Evolutionary conservation across 1,140 invertebrate genomes (phyloP), one percentile per base, ranked within the genome.

Genomic region (Ectropis grisescens): DNA sequence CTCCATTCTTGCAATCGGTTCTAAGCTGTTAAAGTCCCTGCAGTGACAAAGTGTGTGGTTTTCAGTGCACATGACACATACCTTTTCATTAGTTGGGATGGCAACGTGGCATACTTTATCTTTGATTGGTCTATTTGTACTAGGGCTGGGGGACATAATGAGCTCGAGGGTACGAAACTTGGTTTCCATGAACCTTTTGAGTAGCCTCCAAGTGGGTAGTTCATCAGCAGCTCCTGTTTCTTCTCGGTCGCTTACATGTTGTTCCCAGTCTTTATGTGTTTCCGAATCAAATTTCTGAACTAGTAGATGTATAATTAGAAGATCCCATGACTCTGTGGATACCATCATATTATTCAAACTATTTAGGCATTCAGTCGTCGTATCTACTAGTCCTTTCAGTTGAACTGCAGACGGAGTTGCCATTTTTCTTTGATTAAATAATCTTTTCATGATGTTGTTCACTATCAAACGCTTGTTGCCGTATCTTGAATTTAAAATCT

Each of bases 301-400:
- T 2, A 61, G 28, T 9, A 61, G 29, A 43, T 56, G 38, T 34
- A 76, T 45, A 13, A 72, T 41, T 14, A 68, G 12, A 0, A 50
- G 39, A 42, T 65, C 64, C 60, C 58, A 71, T 25, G 43, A 31
- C 7, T 70, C 58, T 6, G 50, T 53, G 6, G 19, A 35, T 13
- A 60, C 37, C 4, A 52, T 32, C 33, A 71, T 29, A 29, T 41
- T 45, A 31, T 56, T 47, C 11, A 76, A 48, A 6, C 51, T 57
- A 19, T 47, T 43, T 13, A 75, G 5, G 52, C 61, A 55, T 29
- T 61, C 64, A 5, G 40, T 50, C 4, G 64, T 37, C 11, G 37
- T 47, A 37, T 78, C 65, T 4, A 75, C 32, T 29, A 82, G 26
- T 8, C 28, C 28, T 38, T 74, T 52, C 29, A 78, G 35, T 30